Percentiles rank a stretch among this genome's conserved stretches.
phyloP scores from a whole-genome alignment of 2,113 vertebrate species.

The Gopherus evgoodei region DNA sequence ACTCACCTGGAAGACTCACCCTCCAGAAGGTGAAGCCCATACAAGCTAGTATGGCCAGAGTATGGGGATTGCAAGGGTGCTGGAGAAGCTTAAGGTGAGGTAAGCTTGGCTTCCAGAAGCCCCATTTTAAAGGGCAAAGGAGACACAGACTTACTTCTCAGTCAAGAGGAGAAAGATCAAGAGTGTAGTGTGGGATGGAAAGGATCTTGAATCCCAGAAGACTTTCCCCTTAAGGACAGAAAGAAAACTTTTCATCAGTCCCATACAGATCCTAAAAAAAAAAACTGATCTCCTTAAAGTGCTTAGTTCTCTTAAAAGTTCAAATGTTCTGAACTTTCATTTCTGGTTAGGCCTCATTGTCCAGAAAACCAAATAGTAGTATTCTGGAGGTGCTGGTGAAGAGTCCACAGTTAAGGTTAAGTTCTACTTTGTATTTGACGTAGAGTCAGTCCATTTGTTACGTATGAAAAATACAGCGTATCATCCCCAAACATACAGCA shows the following conservation, averaged over 20 bases:
- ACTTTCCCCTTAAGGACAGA: not conserved
- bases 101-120: not conserved
- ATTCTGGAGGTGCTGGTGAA: not conserved
- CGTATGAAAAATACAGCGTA: not conserved
- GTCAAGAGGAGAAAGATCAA: not conserved
- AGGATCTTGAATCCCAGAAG: not conserved
- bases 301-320: not conserved
- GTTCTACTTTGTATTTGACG: not conserved
- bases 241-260: not conserved
- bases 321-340: not conserved
- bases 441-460: not conserved
- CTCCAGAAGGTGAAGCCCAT: not conserved
- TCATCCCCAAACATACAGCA: not conserved
- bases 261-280: not conserved
- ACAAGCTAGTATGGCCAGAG: not conserved
- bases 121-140: not conserved
- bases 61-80: not conserved
- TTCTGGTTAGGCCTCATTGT: not conserved
- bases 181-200: not conserved
- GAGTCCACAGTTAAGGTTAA: not conserved
- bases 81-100: not conserved
- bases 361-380: not conserved
- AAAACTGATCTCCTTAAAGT: not conserved
- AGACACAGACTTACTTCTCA: not conserved
- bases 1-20: not conserved